Base-by-base conservation (phyloP, 35 echinoderm and acorn worm genomes). In the Lytechinus variegatus region DNA sequence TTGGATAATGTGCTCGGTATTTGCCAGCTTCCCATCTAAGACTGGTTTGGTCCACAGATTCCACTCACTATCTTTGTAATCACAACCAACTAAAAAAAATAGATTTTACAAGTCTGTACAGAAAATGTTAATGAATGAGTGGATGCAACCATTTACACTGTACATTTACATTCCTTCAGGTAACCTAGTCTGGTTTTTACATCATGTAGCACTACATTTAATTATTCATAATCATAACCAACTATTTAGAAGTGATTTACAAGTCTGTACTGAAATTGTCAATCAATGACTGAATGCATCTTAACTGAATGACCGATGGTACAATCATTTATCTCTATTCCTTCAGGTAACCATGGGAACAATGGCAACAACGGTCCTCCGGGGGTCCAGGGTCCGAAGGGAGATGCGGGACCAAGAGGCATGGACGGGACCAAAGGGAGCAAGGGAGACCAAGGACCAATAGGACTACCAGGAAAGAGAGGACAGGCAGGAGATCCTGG, bases 291-390 rank as follows among this genome's bases (percentile, higher is more conserved):
- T 7, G 12, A n/a, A n/a, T n/a, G n/a, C n/a, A n/a, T n/a, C n/a
- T n/a, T n/a, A n/a, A 24, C 6, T 7, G 12, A 79, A 79, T 79
- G 66, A n/a, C n/a, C 4, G 66, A 79, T 24, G 1, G 19, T n/a
- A 24, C 16, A 79, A 79, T 79, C 16, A 79, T 79, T 79, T n/a
- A 29, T 24, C 52, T 91, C 93, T 95, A 21, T 89, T 72, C 54
- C 54, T 54, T 91, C 95, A 94, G 98, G 98, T 27, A 97, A 95
- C 94, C 95, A 98, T 89, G 97, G 97, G 11, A 99, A 97, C 87
- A 96, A 99, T 92, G 97, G 97, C 12, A 96, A 87, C 60, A 97
- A 96, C 56, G 97, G 97, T 7, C 29, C 72, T 21, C 33, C 94
- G 0, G 98, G 98, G 21, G 21, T 54, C 0, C 87, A 91, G 61